These are phyloP conservation scores for Platichthys flesus DNA, from an alignment of 2,113 vertebrate species.

Conservation along the genomic window DNA sequence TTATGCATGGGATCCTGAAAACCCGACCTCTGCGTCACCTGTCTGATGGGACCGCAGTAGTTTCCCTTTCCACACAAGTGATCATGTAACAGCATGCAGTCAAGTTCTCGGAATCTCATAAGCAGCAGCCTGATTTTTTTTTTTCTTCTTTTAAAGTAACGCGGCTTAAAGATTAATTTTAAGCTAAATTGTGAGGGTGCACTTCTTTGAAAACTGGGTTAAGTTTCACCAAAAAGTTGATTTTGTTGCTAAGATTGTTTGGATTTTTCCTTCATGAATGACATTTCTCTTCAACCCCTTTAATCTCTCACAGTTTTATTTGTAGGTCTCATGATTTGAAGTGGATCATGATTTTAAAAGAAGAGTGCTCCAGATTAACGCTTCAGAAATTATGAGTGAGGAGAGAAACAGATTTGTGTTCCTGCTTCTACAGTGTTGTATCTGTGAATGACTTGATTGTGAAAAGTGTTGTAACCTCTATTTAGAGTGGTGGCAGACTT, in stretches of 20 bases:
- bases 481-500: constrained; percentile 40
- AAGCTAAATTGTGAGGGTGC: constrained; percentile 20
- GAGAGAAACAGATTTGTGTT: background rate
- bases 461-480: constrained; percentile 52
- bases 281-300: too few species aligned
- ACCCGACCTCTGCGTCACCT: constrained; percentile 34
- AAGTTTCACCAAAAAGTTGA: constrained; percentile 36
- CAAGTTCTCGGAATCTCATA: background rate
- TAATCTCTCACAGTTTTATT: too few species aligned
- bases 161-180: constrained; percentile 10
- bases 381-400: constrained; percentile 5
- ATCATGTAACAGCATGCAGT: constrained; percentile 1
- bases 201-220: constrained; percentile 13
- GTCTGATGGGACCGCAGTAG: background rate
- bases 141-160: background rate
- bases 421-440: constrained; percentile 49
- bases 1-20: constrained; percentile 53
- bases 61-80: background rate
- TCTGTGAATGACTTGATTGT: constrained; percentile 62
- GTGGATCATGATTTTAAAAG: too few species aligned
- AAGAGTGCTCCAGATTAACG: constrained; percentile 18
- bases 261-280: background rate
- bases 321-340: too few species aligned
- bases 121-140: background rate
- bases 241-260: constrained; percentile 6